Evolutionary conservation across 2,888 invertebrate species (phyloP), one percentile per base, ranked within the genome.

Genomic region (Arrhopalites spinosus): DNA sequence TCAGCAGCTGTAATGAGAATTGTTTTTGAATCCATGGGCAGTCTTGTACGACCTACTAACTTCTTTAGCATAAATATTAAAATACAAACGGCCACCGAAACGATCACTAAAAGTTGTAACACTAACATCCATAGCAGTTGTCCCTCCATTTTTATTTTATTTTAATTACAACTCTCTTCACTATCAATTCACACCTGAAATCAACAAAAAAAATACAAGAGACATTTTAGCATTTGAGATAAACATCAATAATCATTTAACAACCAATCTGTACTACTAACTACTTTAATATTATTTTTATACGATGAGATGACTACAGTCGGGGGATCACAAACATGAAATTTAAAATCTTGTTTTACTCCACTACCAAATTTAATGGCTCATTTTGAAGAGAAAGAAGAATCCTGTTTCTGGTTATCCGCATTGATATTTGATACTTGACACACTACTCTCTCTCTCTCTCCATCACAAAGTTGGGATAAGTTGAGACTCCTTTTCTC

Each of bases 1-100:
- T 79, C 81, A 25, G 81, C 81, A 15, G 80, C 81, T 64, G 81
- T 81, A 43, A 81, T 78, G 45, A 81, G 72, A 63, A 81, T 79
- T 29, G 81, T 79, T 69, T 81, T 81, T 20, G 80, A 79, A 53
- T 79, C 81, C 43, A 79, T 78, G 59, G 78, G 79, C 56, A 81
- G 76, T 74, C 78, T 70, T 50, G 72, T 75, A 66, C 77, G 64
- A 20, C 80, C 80, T 25, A 79, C 80, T 17, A 81, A 71, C 56
- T 81, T 81, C 67, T 81, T 81, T 43, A 81, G 73, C 79, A 81
- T 79, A 47, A 81, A 81, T 43, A 81, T 66, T 23, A 81, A 63
- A 69, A 81, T 78, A 74, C 80, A 80, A 23, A 81, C 77, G 50
- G 81, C 80, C 30, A 81, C 81, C 64, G 80, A 79, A 13, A 81